Base-by-base conservation (phyloP, 1,140 invertebrate species). In the Brachionus angularis region DNA sequence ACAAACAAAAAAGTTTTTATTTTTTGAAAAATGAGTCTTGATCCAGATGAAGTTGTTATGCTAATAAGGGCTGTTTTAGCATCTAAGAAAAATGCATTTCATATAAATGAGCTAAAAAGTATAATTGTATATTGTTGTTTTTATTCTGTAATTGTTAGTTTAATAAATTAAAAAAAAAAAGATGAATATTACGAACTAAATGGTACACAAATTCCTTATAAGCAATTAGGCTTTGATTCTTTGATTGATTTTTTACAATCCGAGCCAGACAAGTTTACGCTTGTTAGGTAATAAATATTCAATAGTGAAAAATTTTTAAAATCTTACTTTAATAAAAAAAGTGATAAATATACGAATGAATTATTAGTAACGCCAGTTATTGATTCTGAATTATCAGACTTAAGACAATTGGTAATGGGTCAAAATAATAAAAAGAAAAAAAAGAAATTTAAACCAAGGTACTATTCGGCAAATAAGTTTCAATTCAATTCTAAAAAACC, bases 391-490 rank as follows among this genome's bases (percentile, higher is more conserved):
- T 5, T 67, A 23, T 46, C 62, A 10, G 29, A 23, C 12, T 33
- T 67, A 16, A 5, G 62, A 12, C 21, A 12, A 14, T 36, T 67
- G n/a, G 62, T 67, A 18, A 36, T 14, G 21, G 62, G 62, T 21
- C 62, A 67, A 67, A 67, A 67, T 34, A 25, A 3, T 52, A 8
- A 29, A 21, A 67, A 67, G 8, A 67, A 67, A 47, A 67, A 67
- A 50, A 67, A 67, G 42, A 67, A 58, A n/a, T n/a, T 16, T 42
- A 42, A 42, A 42, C 16, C 39, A 16, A 42, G 16, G 16, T 16
- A 16, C 10, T 16, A 42, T 10, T 42, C 39, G 39, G 39, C 39
- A n/a, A n/a, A n/a, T n/a, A n/a, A n/a, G n/a, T n/a, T n/a, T n/a
- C n/a, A n/a, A n/a, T n/a, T n/a, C n/a, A n/a, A n/a, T n/a, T n/a